Base-by-base conservation (phyloP, 2,113 vertebrate species). In the Hippocampus comes region DNA sequence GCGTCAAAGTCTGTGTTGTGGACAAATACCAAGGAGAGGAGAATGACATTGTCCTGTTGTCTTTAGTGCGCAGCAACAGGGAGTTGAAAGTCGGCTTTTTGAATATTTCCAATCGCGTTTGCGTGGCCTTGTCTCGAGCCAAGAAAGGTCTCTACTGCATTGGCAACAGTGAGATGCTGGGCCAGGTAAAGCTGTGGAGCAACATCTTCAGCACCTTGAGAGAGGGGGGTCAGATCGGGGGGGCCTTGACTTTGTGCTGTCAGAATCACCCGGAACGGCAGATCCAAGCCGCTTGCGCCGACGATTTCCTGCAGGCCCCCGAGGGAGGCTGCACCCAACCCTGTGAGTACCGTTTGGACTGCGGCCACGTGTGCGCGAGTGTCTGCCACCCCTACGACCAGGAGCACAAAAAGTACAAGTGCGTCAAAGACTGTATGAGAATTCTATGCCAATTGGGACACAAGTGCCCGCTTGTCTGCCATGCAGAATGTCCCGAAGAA, bases 21-120 rank as follows among this genome's bases (percentile, higher is more conserved):
- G 97, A 98, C 91, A 98, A 98, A 77, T 99, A 98, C 85, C 97
- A 99, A 79, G 97, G 96, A 2, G 96, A 99, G 73, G 96, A 99
- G 82, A 99, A 99, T 42, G 96, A 98, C 75, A 96, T 98, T 70
- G 87, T 99, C 74, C 87, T 98, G 71, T 91, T 99, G 72, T 98
- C 97, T 0, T 84, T 99, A 4, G 96, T 99, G 61, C 94, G 96
- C 18, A 98, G 96, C 91, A 98, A 98, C 81, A 72, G 2, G 11
- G 85, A 91, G 23, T 88, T 90, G 21, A 95, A 84, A 68, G 88
- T 93, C 55, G 97, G 97, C 3, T 99, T 98, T 88, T 93, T 99
- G 63, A 92, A 91, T 90, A 96, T 95, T 74, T 68, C 95, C 76
- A 98, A 98, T 83, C 93, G 96, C 0, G 92, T 98, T 79, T 99